Conservation (phyloP, 2,888 invertebrate species). For the Lasioglossum calceatum region DNA sequence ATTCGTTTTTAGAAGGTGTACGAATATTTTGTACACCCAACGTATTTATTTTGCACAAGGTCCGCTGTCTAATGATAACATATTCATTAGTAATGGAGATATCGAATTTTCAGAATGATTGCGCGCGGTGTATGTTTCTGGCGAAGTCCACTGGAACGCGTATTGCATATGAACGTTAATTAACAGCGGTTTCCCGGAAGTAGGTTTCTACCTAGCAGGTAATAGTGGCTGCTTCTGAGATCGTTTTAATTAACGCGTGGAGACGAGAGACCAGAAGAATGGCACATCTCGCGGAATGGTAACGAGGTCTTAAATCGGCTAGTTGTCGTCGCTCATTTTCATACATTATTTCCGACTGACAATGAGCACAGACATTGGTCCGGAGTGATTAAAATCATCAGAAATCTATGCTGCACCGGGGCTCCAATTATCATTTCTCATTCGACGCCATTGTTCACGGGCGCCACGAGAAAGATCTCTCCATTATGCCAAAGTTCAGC, state of each 20-base stretch:
- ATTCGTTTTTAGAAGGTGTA: no score
- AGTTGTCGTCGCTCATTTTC: conserved; percentile 11
- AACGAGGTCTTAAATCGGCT: conserved; percentile 20
- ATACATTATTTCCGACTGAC: background rate
- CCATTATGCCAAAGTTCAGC: background rate
- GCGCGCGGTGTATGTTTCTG: no score
- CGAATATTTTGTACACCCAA: no score
- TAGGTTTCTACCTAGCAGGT: background rate
- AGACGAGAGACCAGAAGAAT: background rate
- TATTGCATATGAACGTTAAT: conserved; percentile 28
- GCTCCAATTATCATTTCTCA: conserved; percentile 15
- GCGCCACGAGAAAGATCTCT: background rate
- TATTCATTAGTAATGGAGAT: background rate
- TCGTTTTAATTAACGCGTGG: conserved; percentile 40
- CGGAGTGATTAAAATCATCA: background rate
- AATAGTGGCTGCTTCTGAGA: background rate
- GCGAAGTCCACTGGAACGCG: background rate
- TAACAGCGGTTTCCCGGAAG: conserved; percentile 13
- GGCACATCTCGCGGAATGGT: background rate
- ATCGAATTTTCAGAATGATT: background rate
- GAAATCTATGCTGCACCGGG: background rate
- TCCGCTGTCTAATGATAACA: no score
- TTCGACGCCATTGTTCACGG: background rate
- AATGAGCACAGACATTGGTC: background rate
- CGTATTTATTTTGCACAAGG: no score